Base-by-base conservation (phyloP, 2,113 vertebrate genomes). In the Xyrauchen texanus region DNA sequence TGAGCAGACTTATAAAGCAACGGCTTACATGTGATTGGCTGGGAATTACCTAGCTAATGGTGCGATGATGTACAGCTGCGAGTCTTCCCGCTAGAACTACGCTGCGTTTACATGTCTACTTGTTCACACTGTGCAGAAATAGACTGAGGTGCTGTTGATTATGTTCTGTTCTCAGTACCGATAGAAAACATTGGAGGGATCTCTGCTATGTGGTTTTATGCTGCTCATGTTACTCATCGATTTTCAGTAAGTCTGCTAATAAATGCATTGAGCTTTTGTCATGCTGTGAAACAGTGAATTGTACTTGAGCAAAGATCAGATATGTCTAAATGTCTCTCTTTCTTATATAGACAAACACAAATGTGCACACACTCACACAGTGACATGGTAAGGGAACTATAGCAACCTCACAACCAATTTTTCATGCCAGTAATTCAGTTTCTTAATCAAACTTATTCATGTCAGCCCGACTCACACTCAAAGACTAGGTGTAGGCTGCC, bases 341-440 rank as follows among this genome's bases (percentile, higher is more conserved):
- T 68, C 11, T 52, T 9, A 9, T 52, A 52, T 8, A 9, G 3
- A 52, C 51, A 52, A 9, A 9, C 8, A 52, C 8, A 52, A 9
- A 13, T 52, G 0, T 4, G 21, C 10, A 53, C 10, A 53, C 3
- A 6, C n/a, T n/a, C 12, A 47, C 10, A 7, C 47, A 52, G 15
- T 52, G 51, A 51, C 16, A 52, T 12, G 10, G 49, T 15, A 21
- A 68, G 21, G 67, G 53, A 69, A 69, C 67, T 10, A 69, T 69
- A 13, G 49, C 16, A 69, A 69, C 68, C 12, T 70, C 34, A 57
- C 52, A 70, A 44, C 12, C 4, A 57, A n/a, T 34, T 13, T 6
- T 7, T 6, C 10, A 53, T 8, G 9, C 10, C 12, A 70, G 11
- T 12, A 70, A 68, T 11, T 7, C 3, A 11, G 3, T 21, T 68